Percentiles rank a stretch among this genome's conserved stretches.
phyloP scores from a whole-genome alignment of 2,797 vertebrate species.

The Fistularia tabacaria region DNA sequence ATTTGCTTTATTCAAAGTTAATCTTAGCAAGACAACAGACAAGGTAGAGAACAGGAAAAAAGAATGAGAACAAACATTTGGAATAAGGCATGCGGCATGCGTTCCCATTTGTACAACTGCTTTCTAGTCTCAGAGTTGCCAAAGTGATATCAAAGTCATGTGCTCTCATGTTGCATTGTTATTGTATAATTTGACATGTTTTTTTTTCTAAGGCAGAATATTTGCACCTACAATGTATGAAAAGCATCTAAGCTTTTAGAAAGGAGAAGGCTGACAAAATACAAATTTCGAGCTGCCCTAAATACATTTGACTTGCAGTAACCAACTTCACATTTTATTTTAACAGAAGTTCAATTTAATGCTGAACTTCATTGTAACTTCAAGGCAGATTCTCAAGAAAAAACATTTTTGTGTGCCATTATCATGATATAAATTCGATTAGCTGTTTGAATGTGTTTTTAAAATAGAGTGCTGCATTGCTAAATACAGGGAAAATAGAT shows the following conservation, averaged over 20 bases:
- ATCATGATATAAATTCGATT: too few species aligned
- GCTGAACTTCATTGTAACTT: too few species aligned
- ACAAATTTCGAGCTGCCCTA: constrained; percentile 10
- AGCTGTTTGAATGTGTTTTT: too few species aligned
- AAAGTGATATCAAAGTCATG: background rate
- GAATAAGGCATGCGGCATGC: constrained; percentile 19
- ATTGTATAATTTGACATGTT: background rate
- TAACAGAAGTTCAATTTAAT: too few species aligned
- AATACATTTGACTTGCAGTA: background rate
- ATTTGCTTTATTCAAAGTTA: background rate
- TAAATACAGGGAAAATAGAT: too few species aligned
- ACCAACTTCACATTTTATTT: too few species aligned
- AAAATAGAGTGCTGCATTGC: too few species aligned
- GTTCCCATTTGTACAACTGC: background rate
- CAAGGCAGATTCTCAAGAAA: too few species aligned
- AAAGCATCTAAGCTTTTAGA: constrained; percentile 7
- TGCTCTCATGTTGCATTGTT: constrained; percentile 14
- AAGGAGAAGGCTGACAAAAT: constrained; percentile 12
- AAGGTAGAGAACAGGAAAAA: constrained; percentile 4
- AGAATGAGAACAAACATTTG: constrained; percentile 8
- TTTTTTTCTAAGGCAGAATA: background rate
- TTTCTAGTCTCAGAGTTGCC: background rate
- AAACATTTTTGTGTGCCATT: too few species aligned
- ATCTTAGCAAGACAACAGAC: constrained; percentile 9
- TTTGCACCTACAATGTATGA: background rate